Percentiles rank a stretch among this genome's conserved stretches.
Conservation (phyloP, 2,888 invertebrate species). For the Leucoma salicis region DNA sequence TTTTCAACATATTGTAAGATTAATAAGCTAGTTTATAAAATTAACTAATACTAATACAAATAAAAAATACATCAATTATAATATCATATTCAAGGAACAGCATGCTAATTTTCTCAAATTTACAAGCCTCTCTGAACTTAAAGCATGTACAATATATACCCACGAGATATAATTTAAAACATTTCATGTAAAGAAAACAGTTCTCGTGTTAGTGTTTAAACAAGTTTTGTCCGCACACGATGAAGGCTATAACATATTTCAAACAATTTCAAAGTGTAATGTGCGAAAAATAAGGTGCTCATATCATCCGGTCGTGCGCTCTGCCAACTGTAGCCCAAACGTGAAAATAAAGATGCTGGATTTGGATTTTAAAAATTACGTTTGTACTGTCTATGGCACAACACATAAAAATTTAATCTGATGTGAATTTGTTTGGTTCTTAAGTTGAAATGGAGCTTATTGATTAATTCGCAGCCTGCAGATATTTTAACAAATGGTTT, state of each 20-base stretch:
- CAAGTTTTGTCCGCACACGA: slow-evolving; percentile 45
- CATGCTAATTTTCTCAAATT: neutral
- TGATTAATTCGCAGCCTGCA: too few species aligned
- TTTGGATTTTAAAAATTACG: slow-evolving; percentile 6
- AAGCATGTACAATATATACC: neutral
- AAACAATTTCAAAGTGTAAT: slow-evolving; percentile 78
- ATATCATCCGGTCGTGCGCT: slow-evolving; percentile 45
- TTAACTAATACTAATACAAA: too few species aligned
- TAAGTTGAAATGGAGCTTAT: too few species aligned
- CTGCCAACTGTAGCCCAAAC: slow-evolving; percentile 27
- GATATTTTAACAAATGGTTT: too few species aligned
- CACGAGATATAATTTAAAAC: slow-evolving; percentile 16
- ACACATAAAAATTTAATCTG: too few species aligned
- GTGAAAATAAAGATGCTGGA: slow-evolving; percentile 35
- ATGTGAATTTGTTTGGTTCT: too few species aligned
- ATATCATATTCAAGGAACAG: too few species aligned
- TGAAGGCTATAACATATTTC: slow-evolving; percentile 68
- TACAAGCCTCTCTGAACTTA: neutral
- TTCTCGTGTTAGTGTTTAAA: slow-evolving; percentile 43
- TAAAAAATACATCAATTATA: too few species aligned
- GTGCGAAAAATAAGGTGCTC: slow-evolving; percentile 76
- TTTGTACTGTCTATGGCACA: too few species aligned
- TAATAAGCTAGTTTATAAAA: too few species aligned
- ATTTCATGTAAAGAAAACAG: slow-evolving; percentile 25
- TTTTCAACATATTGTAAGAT: too few species aligned